Percentiles rank a stretch among this genome's conserved stretches.
Conservation (phyloP, 2,888 invertebrate genomes). For the Aricia artaxerxes region DNA sequence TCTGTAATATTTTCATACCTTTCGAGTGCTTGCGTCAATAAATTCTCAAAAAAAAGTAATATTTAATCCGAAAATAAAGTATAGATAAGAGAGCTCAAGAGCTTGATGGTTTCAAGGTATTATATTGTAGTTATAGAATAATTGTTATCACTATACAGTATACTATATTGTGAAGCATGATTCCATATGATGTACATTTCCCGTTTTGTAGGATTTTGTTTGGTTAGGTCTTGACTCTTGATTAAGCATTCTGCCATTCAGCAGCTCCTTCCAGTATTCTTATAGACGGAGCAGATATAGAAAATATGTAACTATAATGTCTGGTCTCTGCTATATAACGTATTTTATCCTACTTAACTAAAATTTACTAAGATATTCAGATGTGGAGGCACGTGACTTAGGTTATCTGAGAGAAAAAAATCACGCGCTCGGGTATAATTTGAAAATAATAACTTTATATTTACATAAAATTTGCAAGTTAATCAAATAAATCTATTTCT, state of each 20-base stretch:
- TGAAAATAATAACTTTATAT: background rate
- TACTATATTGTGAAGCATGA: background rate
- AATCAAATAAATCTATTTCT: slow-evolving; percentile 10
- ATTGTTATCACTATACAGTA: background rate
- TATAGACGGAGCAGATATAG: background rate
- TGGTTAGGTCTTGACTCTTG: background rate
- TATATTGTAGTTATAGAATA: background rate
- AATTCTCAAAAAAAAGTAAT: background rate
- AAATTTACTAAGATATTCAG: background rate
- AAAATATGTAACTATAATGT: no score
- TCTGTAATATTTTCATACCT: background rate
- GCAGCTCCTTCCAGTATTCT: background rate
- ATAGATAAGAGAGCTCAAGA: background rate
- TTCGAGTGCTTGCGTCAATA: background rate
- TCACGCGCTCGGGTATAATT: slow-evolving; percentile 2
- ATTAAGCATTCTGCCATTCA: background rate
- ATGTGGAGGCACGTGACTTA: background rate
- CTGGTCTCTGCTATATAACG: no score
- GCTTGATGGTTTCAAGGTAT: background rate
- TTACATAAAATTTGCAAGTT: slow-evolving; percentile 15
- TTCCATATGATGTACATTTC: background rate
- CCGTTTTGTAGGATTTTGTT: background rate
- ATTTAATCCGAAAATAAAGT: background rate
- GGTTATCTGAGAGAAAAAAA: background rate
- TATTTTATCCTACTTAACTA: no score